phyloP scores from a whole-genome alignment of 2,888 invertebrate genomes.

The Tipula unca region DNA sequence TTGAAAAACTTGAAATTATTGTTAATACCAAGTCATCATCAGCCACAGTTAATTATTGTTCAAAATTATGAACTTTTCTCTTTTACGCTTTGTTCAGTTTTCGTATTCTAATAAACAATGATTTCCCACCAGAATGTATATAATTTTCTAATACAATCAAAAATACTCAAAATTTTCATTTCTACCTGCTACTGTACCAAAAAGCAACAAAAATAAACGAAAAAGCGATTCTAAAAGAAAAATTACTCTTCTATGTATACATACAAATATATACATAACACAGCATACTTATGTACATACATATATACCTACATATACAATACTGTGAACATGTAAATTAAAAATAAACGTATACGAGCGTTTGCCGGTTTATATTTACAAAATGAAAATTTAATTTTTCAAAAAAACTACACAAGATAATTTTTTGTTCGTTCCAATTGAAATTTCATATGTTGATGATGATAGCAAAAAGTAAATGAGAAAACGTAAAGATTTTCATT shows the following conservation, averaged over 20 bases:
- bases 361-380: slow-evolving; percentile 8
- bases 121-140: neutral
- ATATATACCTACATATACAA: neutral
- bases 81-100: neutral
- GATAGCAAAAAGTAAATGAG: neutral
- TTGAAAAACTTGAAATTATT: neutral
- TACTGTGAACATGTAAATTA: neutral
- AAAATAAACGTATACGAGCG: neutral
- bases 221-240: neutral
- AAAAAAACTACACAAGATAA: neutral
- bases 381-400: neutral
- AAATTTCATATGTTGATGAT: neutral
- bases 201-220: neutral
- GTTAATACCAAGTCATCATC: neutral
- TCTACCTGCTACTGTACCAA: neutral
- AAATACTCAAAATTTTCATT: neutral
- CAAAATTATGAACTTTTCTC: neutral
- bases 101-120: neutral
- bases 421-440: neutral
- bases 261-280: neutral
- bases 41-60: neutral
- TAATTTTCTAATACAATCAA: neutral
- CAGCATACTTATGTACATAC: neutral
- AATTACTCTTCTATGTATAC: neutral
- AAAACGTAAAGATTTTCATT: neutral